phyloP scores from a whole-genome alignment of 2,797 vertebrate genomes.

The Mormyrus proboscirostris region DNA sequence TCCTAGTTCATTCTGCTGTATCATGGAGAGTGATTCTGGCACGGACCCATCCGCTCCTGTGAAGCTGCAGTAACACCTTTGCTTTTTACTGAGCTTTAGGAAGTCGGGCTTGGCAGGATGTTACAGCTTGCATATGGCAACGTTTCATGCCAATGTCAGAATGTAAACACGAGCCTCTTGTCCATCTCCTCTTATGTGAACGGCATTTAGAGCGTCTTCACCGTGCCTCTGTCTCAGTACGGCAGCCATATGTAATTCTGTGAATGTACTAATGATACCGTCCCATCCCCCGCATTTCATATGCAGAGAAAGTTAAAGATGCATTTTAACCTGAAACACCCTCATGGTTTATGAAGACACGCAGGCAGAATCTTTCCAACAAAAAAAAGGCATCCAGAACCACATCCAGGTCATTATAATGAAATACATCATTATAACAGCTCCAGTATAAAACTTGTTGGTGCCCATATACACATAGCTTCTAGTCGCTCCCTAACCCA shows the following conservation, averaged over 20 bases:
- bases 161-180: neutral
- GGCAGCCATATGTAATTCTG: neutral
- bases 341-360: neutral
- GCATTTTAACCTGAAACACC: neutral
- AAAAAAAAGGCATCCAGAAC: neutral
- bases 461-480: conserved; percentile 7
- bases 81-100: neutral
- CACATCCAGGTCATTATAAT: neutral
- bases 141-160: neutral
- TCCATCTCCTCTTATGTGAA: neutral
- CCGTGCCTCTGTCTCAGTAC: neutral
- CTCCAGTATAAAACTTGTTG: neutral
- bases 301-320: neutral
- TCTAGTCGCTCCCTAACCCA: neutral
- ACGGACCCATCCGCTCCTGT: neutral
- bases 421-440: neutral
- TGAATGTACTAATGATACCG: neutral
- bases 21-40: neutral
- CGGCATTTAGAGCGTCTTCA: neutral
- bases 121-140: neutral
- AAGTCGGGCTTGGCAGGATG: neutral
- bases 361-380: neutral
- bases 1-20: neutral
- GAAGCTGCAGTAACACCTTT: conserved; percentile 2
- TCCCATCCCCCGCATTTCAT: neutral